A percentile compares a stretch with the other conserved stretches of the same genome.
Evolutionary conservation across 2,113 vertebrate genomes (phyloP).

Genomic region (Setophaga petechia): DNA sequence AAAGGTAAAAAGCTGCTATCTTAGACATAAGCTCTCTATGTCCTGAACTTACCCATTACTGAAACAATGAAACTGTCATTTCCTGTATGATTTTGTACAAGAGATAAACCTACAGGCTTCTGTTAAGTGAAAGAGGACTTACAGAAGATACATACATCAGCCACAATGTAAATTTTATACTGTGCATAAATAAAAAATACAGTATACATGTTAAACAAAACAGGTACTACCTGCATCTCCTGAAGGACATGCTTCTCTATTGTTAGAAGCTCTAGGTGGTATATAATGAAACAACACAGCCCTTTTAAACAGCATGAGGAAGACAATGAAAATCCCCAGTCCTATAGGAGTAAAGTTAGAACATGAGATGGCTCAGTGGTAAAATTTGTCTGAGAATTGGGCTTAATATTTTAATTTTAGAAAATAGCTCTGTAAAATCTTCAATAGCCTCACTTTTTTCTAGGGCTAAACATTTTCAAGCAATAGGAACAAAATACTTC

Average conservation of each 20-base stretch:
- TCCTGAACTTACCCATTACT: background rate
- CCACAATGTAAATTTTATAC: background rate
- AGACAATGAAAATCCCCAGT: background rate
- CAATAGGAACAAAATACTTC: background rate
- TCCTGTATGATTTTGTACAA: background rate
- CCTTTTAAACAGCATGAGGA: background rate
- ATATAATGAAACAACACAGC: background rate
- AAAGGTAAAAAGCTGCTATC: background rate
- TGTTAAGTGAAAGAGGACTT: background rate
- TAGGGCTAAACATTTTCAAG: background rate
- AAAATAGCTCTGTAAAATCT: background rate
- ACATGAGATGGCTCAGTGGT: background rate
- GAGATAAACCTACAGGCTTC: background rate
- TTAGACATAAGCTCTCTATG: background rate
- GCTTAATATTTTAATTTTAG: background rate
- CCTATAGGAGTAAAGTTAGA: background rate
- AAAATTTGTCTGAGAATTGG: background rate
- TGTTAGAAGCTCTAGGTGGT: background rate
- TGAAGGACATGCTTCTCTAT: background rate
- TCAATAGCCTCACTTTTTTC: background rate
- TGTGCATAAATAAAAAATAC: background rate
- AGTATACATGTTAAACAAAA: background rate
- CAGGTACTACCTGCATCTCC: background rate
- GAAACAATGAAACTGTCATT: background rate
- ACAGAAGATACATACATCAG: background rate